Base-by-base conservation (phyloP, 2,113 vertebrate species). In the Galbula dea region DNA sequence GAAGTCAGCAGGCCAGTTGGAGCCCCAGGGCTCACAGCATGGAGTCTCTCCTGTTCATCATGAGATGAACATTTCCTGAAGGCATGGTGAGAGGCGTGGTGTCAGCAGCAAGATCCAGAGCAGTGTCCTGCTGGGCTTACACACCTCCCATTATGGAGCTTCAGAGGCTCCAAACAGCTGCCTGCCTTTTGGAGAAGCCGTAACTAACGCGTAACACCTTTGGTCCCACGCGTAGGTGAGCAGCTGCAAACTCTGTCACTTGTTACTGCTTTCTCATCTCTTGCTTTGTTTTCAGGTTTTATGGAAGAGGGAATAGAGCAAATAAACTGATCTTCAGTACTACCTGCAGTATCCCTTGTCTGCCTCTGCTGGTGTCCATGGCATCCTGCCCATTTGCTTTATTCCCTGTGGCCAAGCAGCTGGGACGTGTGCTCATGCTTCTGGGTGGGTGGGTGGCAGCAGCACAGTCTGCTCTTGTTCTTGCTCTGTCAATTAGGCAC, bases 321-420 rank as follows among this genome's bases (percentile, higher is more conserved):
- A 96, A 96, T 96, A 96, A 96, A 96, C 51, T 73, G 76, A 75
- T 91, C 61, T 83, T 89, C 82, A 91, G 37, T 55, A 67, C 49
- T 83, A 80, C 29, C n/a, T 67, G 66, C 41, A 26, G 72, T 14
- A 8, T 89, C 22, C 46, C 26, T 89, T 1, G 12, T 58, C 17
- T 77, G 77, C 39, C 41, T 65, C 62, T 71, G 73, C 49, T 54
- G 30, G 12, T 1, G 6, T n/a, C 54, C n/a, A 8, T 0, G 0
- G 43, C 63, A 54, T n/a, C 36, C 83, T 5, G 57, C 75, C 26
- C 15, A 7, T 37, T 49, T 36, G 4, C n/a, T 52, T 29, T 24
- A 41, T 22, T 51, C 36, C n/a, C 65, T 22, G 26, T 13, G 69
- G 59, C 36, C 1, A 0, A 7, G 32, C 43, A 17, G 45, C 54